These are phyloP conservation scores for Myotis lucifugus DNA, from an alignment of 2,113 vertebrate genomes.

Conservation along the genomic window DNA sequence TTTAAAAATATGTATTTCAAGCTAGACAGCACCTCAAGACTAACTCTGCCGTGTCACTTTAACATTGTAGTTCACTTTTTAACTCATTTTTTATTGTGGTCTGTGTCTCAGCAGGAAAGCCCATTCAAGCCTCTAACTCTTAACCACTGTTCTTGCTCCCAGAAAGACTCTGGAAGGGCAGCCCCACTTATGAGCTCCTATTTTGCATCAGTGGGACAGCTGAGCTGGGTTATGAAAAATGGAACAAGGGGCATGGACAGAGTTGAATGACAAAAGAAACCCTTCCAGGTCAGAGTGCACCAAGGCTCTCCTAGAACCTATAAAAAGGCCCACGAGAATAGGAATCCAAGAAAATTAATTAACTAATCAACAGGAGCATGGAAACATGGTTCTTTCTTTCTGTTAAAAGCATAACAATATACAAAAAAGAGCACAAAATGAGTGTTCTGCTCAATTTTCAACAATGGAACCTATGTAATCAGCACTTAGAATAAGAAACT, in stretches of 20 bases:
- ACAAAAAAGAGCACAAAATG: background rate
- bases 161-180: background rate
- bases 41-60: background rate
- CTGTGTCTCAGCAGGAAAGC: conserved; percentile 25
- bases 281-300: background rate
- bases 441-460: background rate
- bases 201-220: background rate
- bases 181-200: background rate
- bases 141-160: background rate
- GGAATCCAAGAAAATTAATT: background rate
- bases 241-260: background rate
- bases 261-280: background rate
- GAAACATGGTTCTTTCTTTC: background rate
- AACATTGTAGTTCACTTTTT: background rate
- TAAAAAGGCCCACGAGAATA: background rate
- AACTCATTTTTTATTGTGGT: background rate
- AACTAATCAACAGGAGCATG: background rate
- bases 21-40: background rate
- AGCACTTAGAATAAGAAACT: conserved; percentile 8
- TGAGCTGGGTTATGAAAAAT: background rate
- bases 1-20: conserved; percentile 31
- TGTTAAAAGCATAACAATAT: background rate
- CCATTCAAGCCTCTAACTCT: background rate
- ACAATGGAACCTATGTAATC: background rate
- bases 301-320: background rate